phyloP scores from a whole-genome alignment of 1,140 invertebrate species.

The Aculops lycopersici region DNA sequence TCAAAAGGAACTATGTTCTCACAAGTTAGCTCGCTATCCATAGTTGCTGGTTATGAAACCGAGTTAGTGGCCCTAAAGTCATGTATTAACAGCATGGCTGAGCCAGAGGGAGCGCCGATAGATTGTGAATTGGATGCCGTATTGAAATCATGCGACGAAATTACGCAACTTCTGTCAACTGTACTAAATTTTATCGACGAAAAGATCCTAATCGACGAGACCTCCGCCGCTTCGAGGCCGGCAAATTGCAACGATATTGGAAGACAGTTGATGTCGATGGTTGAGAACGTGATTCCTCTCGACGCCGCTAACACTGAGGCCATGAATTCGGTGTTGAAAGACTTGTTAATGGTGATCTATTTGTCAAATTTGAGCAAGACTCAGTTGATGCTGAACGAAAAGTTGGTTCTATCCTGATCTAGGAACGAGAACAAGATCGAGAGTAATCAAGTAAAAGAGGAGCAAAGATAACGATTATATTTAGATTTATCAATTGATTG shows the following conservation, averaged over 20 bases:
- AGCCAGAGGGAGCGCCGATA: conserved; percentile 1
- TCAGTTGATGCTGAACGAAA: conserved; percentile 74
- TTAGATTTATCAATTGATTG: no score
- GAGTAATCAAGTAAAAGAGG: no score
- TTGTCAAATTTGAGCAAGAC: conserved; percentile 79
- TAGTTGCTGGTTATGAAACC: conserved; percentile 39
- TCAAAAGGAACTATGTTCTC: conserved; percentile 87
- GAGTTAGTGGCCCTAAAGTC: conserved; percentile 31
- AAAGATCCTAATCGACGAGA: conserved; percentile 6
- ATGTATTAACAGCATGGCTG: conserved; percentile 4
- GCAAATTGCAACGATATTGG: conserved; percentile 11
- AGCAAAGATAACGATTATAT: no score
- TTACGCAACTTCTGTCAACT: conserved; percentile 4
- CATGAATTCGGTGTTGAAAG: conserved; percentile 19
- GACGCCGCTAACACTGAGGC: conserved; percentile 6
- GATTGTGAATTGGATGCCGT: conserved; percentile 9
- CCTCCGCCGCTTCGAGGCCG: conserved; percentile 3
- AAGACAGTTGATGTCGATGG: conserved; percentile 11
- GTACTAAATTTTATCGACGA: conserved; percentile 10
- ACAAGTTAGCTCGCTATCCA: conserved; percentile 22
- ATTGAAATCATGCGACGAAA: conserved; percentile 6
- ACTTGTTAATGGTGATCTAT: conserved; percentile 79
- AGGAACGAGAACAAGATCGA: no score
- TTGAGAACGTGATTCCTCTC: conserved; percentile 10
- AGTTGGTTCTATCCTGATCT: no score